These are phyloP conservation scores for Panonychus citri DNA, from an alignment of 1,140 invertebrate genomes.

Conservation along the genomic window DNA sequence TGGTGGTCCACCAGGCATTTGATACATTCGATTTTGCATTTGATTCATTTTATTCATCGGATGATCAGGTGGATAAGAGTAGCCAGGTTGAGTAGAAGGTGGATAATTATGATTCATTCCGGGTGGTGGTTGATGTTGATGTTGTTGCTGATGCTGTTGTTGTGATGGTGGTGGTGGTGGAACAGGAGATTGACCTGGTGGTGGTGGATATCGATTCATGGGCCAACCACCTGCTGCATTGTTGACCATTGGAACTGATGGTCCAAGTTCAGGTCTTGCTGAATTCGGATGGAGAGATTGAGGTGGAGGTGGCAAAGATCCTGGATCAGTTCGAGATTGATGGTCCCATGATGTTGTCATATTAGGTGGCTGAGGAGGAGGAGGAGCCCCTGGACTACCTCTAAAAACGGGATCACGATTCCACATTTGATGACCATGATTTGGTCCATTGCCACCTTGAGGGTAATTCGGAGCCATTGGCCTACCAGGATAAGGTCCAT, in stretches of 20 bases:
- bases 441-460: not conserved
- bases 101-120: not conserved
- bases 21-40: not conserved
- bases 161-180: too few species aligned
- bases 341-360: not conserved
- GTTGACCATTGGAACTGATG: not conserved
- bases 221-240: not conserved
- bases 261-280: not conserved
- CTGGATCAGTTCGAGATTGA: not conserved
- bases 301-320: not conserved
- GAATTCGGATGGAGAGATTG: not conserved
- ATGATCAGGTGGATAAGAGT: not conserved
- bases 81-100: not conserved
- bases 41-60: not conserved
- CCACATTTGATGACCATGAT: not conserved
- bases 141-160: not conserved
- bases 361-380: conserved; percentile 11
- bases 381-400: not conserved
- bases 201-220: not conserved
- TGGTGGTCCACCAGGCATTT: not conserved
- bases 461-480: not conserved
- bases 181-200: not conserved
- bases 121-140: not conserved
- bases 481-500: not conserved
- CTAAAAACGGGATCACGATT: not conserved